Conservation (phyloP, 2,113 vertebrate genomes). For the Oryzias curvinotus region DNA sequence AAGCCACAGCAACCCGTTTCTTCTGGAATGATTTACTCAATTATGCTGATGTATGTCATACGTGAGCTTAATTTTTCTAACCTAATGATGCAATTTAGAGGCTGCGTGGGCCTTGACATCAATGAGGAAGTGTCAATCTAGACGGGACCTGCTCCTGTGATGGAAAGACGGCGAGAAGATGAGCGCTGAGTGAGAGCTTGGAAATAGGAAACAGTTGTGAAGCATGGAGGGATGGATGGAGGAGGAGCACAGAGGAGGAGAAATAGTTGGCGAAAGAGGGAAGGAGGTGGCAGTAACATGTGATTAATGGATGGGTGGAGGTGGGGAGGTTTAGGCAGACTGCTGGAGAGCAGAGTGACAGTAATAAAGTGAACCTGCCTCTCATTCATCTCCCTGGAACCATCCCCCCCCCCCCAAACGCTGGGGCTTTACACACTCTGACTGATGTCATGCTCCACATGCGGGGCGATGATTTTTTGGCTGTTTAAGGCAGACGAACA, state of each 20-base stretch:
- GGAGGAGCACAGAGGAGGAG: slow-evolving; percentile 59
- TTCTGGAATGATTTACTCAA: neutral
- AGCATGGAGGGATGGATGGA: slow-evolving; percentile 46
- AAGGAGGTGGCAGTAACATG: slow-evolving; percentile 69
- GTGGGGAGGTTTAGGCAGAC: slow-evolving; percentile 91
- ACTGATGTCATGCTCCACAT: slow-evolving; percentile 97
- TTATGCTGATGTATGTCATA: slow-evolving; percentile 12
- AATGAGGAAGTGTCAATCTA: slow-evolving; percentile 6
- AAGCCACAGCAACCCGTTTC: neutral
- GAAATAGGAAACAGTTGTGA: slow-evolving; percentile 47
- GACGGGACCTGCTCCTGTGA: slow-evolving; percentile 28
- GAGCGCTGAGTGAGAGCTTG: slow-evolving; percentile 38
- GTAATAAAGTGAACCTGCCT: slow-evolving; percentile 98
- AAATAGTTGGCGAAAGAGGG: slow-evolving; percentile 68
- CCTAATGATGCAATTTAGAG: slow-evolving; percentile 9
- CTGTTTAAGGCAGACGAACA: slow-evolving; percentile 55
- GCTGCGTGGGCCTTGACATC: slow-evolving; percentile 9
- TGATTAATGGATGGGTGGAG: slow-evolving; percentile 84
- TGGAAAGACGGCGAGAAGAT: slow-evolving; percentile 21
- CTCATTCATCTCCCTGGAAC: slow-evolving; percentile 98
- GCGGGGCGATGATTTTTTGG: slow-evolving; percentile 76
- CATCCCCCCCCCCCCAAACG: slow-evolving; percentile 82
- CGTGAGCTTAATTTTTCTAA: slow-evolving; percentile 1
- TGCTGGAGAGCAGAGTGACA: slow-evolving; percentile 98
- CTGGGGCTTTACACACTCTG: slow-evolving; percentile 89